Evolutionary conservation across 2,888 invertebrate species (phyloP).

Genomic region (Limnephilus lunatus): DNA sequence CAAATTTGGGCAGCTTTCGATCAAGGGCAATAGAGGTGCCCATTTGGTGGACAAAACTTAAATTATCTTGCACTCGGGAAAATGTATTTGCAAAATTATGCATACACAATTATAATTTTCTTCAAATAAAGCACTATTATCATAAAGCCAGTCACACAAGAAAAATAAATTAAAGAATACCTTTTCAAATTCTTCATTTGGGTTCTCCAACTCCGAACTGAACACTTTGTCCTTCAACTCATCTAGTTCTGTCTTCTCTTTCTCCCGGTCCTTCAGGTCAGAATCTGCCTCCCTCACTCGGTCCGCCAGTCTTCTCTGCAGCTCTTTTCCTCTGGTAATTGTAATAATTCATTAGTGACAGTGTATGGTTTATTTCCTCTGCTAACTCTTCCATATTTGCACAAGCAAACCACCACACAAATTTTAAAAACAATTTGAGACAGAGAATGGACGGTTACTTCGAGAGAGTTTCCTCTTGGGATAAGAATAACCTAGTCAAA

Average conservation of each 20-base stretch:
- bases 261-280: conserved; percentile 92
- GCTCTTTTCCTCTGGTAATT: conserved; percentile 84
- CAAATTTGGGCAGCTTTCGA: no score
- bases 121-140: no score
- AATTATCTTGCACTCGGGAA: no score
- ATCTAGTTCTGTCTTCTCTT: conserved; percentile 92
- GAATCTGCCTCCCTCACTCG: conserved; percentile 95
- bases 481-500: no score
- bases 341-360: conserved; percentile 59
- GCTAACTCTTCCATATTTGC: not conserved
- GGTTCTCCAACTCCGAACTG: conserved; percentile 81
- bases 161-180: conserved; percentile 68
- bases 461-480: no score
- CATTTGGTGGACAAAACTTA: no score
- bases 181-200: conserved; percentile 83
- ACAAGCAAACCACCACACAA: not conserved
- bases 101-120: no score
- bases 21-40: no score
- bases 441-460: no score
- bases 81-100: no score
- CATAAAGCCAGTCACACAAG: conserved; percentile 11
- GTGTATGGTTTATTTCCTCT: no score
- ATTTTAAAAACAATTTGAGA: no score
- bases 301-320: conserved; percentile 93
- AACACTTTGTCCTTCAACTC: conserved; percentile 88